Base-by-base conservation (phyloP, 2,113 vertebrate genomes). In the Harpagus bidentatus region DNA sequence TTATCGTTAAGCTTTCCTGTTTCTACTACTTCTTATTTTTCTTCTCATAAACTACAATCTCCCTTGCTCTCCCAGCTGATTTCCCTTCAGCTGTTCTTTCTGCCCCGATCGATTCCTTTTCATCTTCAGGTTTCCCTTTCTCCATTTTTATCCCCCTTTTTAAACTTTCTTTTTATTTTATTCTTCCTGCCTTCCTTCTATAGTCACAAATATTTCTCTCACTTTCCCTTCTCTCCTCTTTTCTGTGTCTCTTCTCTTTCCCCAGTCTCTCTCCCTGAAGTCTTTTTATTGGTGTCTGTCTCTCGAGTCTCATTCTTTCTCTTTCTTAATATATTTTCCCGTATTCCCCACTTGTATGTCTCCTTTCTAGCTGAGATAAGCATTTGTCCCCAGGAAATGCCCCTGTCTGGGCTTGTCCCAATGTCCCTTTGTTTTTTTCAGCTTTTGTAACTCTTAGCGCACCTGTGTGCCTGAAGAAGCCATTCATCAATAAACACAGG, bases 401-500 rank as follows among this genome's bases (percentile, higher is more conserved):
- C 63, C 55, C 65, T 93, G 96, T 58, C 91, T 84, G 93, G 89
- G 66, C 89, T 89, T 95, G 91, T 95, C 73, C 93, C 86, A 15
- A 12, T 58, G 73, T 79, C 91, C 93, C 81, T 95, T 92, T 79
- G 73, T 91, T 91, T 96, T 56, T 62, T 67, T 52, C 38, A 81
- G 73, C 73, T 92, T 92, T 93, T 95, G 81, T 91, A 56, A 69
- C 79, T 94, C 61, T 45, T 56, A 17, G 78, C 15, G 0, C 93
- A 96, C 96, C 95, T 95, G 91, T 59, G 66, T 69, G 81, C 62
- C 91, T 95, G 88, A 42, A 96, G 81, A 97, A 95, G 91, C 81
- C 45, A 65, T 93, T 95, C 81, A 66, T 95, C 94, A 91, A 71
- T 38, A 58, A 83, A 43, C 32, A 25, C 22, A 29, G 86, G 66